Conservation (phyloP, 2,797 vertebrate species). For the Tapirus indicus region DNA sequence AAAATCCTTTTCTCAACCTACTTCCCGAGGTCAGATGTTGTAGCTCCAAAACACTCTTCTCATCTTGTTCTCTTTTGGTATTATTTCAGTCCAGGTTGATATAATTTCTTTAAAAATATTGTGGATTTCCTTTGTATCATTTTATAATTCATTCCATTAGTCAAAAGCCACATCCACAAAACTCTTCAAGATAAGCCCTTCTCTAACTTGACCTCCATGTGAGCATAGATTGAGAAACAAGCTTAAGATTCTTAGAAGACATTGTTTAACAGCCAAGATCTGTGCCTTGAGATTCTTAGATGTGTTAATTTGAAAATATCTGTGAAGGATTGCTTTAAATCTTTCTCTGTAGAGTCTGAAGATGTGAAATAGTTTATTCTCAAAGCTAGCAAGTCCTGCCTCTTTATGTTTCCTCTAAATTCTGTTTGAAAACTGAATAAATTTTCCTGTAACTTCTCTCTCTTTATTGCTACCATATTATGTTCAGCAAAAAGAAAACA, state of each 20-base stretch:
- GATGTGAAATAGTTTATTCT: neutral
- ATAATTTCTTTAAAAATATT: neutral
- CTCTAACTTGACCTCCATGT: neutral
- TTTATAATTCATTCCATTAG: neutral
- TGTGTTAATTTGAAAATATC: too few species aligned
- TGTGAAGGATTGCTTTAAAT: neutral
- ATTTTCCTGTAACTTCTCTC: neutral
- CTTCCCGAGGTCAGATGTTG: too few species aligned
- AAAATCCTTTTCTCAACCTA: neutral
- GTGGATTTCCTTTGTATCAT: neutral
- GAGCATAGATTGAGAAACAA: rapidly evolving
- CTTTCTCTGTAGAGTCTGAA: neutral
- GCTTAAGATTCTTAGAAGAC: too few species aligned
- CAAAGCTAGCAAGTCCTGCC: neutral
- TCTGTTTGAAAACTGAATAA: neutral
- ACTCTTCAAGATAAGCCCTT: neutral
- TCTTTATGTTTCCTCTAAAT: neutral
- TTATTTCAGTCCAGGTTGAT: neutral
- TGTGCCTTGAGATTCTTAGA: too few species aligned
- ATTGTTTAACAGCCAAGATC: rapidly evolving
- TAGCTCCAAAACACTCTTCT: rapidly evolving
- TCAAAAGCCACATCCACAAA: neutral
- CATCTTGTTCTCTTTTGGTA: neutral
- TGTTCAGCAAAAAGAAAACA: neutral
- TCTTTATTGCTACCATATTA: neutral